Evolutionary conservation across 2,113 vertebrate genomes (phyloP), one percentile per base, ranked within the genome.

Genomic region (Strix uralensis): DNA sequence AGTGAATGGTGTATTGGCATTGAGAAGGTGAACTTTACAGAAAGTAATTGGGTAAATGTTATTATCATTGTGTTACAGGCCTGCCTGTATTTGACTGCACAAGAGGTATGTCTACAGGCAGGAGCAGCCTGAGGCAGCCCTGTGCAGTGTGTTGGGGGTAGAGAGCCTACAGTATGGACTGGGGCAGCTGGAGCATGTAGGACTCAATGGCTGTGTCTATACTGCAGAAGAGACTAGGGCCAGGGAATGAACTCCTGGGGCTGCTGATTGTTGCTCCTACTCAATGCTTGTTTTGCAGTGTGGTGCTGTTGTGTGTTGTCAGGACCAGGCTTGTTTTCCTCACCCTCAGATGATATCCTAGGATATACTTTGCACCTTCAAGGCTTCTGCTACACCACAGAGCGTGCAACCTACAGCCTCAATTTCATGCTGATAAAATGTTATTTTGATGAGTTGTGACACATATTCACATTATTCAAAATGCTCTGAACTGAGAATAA

Each of bases 361-460:
- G 62, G 71, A 69, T 58, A 72, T 58, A 46, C 59, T 88, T 94
- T 88, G 49, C 40, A 73, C 36, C 82, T 92, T 77, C 49, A 81
- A 73, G 86, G 15, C 36, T 90, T 88, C 67, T 88, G 79, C 58
- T 52, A 13, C 44, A 49, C 25, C 51, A 9, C 26, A n/a, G n/a
- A 66, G 21, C 3, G 3, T 51, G 36, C 58, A 96, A 82, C 54
- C 8, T 77, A 36, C 49, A 86, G 62, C 36, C 49, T 93, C 40
- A 72, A 14, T 94, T 93, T 88, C 20, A 4, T 90, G n/a, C 72
- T 83, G 80, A 77, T 88, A 67, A 94, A 96, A 72, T 46, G 59
- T n/a, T 82, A 83, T 70, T 92, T 92, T 80, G 88, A 87, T 88
- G 66, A 90, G 32, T 49, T 88, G 75, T 88, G 86, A 70, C 63